A percentile compares a stretch with the other conserved stretches of the same genome.
Evolutionary conservation across 2,888 invertebrate genomes (phyloP).

Genomic region (Epicampocera succincta): DNA sequence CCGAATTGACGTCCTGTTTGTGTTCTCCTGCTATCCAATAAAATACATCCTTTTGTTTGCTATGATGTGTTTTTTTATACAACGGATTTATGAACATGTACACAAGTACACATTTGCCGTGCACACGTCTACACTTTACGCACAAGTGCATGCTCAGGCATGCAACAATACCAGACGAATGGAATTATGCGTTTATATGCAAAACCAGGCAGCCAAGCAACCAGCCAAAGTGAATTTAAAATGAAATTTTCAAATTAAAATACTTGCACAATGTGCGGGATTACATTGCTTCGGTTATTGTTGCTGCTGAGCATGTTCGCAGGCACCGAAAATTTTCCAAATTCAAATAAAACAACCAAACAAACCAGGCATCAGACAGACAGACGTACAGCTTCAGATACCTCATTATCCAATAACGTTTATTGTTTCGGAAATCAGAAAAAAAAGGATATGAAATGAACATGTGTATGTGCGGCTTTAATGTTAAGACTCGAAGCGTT

Average conservation of each 20-base stretch:
- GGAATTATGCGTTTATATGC: constrained; percentile 50
- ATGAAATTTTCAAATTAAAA: constrained; percentile 65
- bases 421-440: constrained; percentile 46
- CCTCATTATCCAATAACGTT: constrained; percentile 32
- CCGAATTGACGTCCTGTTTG: no score
- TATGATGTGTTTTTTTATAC: neutral
- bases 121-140: constrained; percentile 26
- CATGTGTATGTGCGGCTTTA: neutral
- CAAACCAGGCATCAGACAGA: neutral
- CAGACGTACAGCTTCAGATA: neutral
- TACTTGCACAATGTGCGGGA: constrained; percentile 44
- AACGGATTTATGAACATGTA: no score
- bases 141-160: constrained; percentile 55
- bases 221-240: constrained; percentile 64
- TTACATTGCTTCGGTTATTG: constrained; percentile 22
- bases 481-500: neutral
- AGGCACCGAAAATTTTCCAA: neutral
- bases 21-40: neutral
- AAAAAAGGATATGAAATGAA: neutral
- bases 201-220: constrained; percentile 47
- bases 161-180: constrained; percentile 47
- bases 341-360: neutral
- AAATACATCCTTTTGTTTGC: neutral
- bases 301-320: neutral
- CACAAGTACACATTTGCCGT: neutral